Conservation (phyloP, 2,113 vertebrate species). For the Panthera tigris region DNA sequence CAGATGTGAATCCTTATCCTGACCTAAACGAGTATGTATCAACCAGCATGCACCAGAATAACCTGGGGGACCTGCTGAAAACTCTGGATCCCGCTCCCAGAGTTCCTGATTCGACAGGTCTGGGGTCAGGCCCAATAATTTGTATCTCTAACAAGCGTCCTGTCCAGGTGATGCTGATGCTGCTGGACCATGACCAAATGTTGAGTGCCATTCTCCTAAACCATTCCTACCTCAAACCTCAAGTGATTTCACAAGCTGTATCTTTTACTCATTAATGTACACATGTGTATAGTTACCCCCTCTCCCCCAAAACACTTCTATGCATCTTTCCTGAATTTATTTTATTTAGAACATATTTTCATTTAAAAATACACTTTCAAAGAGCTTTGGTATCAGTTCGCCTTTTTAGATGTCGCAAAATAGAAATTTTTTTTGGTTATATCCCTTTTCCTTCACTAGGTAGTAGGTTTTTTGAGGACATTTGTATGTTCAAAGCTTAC, state of each 20-base stretch:
- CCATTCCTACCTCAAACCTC: not conserved
- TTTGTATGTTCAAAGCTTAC: not conserved
- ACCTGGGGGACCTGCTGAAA: not conserved
- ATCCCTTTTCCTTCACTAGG: not conserved
- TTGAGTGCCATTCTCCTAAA: not conserved
- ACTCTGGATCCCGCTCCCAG: not conserved
- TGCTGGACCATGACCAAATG: not conserved
- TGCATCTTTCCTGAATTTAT: not conserved
- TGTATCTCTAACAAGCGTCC: not conserved
- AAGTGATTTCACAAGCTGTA: not conserved
- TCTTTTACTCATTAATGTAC: not conserved
- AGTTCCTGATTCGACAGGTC: not conserved
- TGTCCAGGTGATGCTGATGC: not conserved
- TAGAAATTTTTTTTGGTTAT: not conserved
- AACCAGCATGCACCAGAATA: not conserved
- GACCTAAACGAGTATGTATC: not conserved
- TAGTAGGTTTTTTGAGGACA: not conserved
- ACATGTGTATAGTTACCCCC: not conserved
- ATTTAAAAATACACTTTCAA: not conserved
- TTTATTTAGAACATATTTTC: not conserved
- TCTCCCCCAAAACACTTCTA: not conserved
- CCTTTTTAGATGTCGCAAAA: not conserved
- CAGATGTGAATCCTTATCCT: conserved; percentile 2
- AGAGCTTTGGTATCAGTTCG: not conserved
- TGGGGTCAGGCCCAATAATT: not conserved